Base-by-base conservation (phyloP, 2,888 invertebrate genomes). In the Drosophila quinaria region DNA sequence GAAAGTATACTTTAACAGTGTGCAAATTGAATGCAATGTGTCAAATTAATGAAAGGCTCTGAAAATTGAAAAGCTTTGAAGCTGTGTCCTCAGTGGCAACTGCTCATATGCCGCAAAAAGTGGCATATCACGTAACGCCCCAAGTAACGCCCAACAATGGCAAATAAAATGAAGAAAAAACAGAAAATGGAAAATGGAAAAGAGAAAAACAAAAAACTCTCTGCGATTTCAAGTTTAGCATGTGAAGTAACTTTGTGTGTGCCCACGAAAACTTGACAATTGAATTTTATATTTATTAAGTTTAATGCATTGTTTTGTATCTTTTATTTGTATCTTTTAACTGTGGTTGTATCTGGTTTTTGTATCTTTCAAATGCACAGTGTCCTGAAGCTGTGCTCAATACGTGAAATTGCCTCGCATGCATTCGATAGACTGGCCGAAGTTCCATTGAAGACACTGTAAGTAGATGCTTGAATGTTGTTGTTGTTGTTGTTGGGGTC, bases 381-480 rank as follows among this genome's bases (percentile, higher is more conserved):
- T 55, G 93, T 93, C 19, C 84, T 94, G 68, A 92, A 91, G 66
- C 92, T 93, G 68, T 94, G 93, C 79, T 88, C 91, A 46, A 92
- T 94, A 62, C 82, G 88, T 22, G 81, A 88, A 54, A 89, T 94
- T 51, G 84, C 90, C 46, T 72, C 91, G 22, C 85, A 85, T 58
- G 88, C 93, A 4, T 93, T 94, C 75, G 81, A 89, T 69, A 81
- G 90, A 37, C 86, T 93, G 63, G 86, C 91, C 3, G 80, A 80
- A 54, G 81, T 92, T 82, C 92, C 91, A 59, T 81, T 93, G 58
- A 76, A 79, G 73, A 90, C 89, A 35, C 81, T 91, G 92, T 90
- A 78, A 90, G 91, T 87, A 80, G 39, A 17, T 33, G 4, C 17
- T 33, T 13, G 13, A 42, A 22, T 4, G 22, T 22, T 22, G 22